These are phyloP conservation scores for Nomada goodeniana DNA, from an alignment of 2,888 invertebrate species.

Conservation along the genomic window DNA sequence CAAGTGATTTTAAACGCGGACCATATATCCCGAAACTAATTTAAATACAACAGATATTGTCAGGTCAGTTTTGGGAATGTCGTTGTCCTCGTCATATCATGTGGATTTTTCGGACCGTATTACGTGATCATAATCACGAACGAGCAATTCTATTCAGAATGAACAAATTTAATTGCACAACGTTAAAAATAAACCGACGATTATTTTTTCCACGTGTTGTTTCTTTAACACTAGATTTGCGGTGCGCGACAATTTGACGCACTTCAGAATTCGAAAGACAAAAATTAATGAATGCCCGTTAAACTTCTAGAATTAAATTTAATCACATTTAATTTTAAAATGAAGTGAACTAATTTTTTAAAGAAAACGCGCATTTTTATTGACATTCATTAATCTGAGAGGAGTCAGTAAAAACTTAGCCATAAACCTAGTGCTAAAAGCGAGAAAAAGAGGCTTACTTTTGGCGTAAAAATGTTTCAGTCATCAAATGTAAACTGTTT, in stretches of 20 bases:
- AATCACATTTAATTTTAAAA: too few relatives aligned
- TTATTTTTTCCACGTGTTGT: not conserved
- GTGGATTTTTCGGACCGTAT: slow-evolving; percentile 14
- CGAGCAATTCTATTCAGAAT: not conserved
- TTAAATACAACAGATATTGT: slow-evolving; percentile 38
- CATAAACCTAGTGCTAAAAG: too few relatives aligned
- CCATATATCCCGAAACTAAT: slow-evolving; percentile 47
- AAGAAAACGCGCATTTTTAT: too few relatives aligned
- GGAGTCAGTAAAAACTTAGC: too few relatives aligned
- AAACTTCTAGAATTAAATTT: too few relatives aligned
- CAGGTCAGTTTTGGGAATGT: slow-evolving; percentile 11
- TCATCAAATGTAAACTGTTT: not conserved
- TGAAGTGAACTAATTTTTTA: too few relatives aligned
- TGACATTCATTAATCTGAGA: too few relatives aligned
- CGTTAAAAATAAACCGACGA: slow-evolving; percentile 1
- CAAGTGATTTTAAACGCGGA: slow-evolving; percentile 2
- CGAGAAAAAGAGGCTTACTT: not conserved
- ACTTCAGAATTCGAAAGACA: too few relatives aligned
- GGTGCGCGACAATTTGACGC: too few relatives aligned
- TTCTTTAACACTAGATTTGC: not conserved
- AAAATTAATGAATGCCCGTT: too few relatives aligned
- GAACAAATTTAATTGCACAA: not conserved
- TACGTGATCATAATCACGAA: slow-evolving; percentile 42
- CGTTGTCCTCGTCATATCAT: slow-evolving; percentile 10
- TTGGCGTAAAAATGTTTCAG: not conserved